A percentile compares a stretch with the other conserved stretches of the same genome.
phyloP scores from a whole-genome alignment of 92 coral and sea anemone species.

The Paragorgia papillata region DNA sequence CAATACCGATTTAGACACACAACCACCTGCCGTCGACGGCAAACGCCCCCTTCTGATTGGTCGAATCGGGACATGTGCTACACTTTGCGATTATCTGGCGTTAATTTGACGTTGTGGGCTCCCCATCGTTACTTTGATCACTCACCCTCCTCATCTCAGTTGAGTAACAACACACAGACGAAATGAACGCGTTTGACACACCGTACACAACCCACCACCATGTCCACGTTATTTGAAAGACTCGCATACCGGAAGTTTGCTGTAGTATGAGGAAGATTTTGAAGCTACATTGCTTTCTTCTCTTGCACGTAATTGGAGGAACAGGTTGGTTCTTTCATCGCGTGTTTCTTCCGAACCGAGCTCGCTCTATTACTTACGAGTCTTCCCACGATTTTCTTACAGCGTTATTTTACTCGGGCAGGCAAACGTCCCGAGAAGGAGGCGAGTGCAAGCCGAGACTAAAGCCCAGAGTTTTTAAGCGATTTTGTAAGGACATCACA shows the following conservation, averaged over 20 bases:
- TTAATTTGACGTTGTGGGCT: background rate
- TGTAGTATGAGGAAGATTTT: constrained; percentile 13
- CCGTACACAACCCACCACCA: background rate
- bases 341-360: background rate
- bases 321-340: background rate
- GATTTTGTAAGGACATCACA: constrained; percentile 50
- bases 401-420: constrained; percentile 70
- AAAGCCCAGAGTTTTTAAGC: constrained; percentile 45
- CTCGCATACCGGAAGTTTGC: constrained; percentile 31
- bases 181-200: background rate
- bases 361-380: background rate
- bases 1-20: constrained; percentile 4
- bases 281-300: constrained; percentile 31
- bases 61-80: constrained; percentile 24
- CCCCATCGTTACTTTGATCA: background rate
- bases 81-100: background rate
- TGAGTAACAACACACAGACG: background rate
- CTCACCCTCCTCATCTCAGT: background rate
- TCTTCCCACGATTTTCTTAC: background rate
- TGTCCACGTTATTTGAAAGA: constrained; percentile 5
- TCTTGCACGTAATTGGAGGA: constrained; percentile 9
- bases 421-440: constrained; percentile 85
- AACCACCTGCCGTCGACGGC: constrained; percentile 27
- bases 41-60: constrained; percentile 31
- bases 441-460: constrained; percentile 73